Percentiles rank a stretch among this genome's conserved stretches.
These are phyloP conservation scores for Semotilus atromaculatus DNA, from an alignment of 2,797 vertebrate species.

Conservation along the genomic window DNA sequence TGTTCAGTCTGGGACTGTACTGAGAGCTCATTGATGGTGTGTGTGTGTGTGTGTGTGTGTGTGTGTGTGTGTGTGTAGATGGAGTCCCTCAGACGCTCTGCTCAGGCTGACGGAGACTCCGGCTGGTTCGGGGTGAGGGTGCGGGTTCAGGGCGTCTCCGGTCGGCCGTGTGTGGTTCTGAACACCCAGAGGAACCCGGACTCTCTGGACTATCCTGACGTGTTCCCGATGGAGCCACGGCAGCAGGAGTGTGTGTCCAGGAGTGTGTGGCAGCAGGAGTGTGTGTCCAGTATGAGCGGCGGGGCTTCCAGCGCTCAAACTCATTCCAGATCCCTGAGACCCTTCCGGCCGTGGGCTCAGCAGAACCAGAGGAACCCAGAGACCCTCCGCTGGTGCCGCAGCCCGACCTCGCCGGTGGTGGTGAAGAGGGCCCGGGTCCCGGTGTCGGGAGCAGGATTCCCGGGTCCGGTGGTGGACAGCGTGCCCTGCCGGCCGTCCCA, in stretches of 20 bases:
- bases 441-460: slow-evolving; percentile 66
- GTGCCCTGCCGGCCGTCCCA: slow-evolving; percentile 49
- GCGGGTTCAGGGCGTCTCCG: slow-evolving; percentile 90
- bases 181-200: slow-evolving; percentile 80
- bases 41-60: too few relatives aligned
- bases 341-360: slow-evolving; percentile 66
- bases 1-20: slow-evolving; percentile 3
- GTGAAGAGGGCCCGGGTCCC: slow-evolving; percentile 71
- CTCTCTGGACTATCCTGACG: slow-evolving; percentile 62
- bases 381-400: slow-evolving; percentile 73
- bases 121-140: slow-evolving; percentile 90
- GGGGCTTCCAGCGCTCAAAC: slow-evolving; percentile 66
- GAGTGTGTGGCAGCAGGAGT: slow-evolving; percentile 6
- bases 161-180: slow-evolving; percentile 91
- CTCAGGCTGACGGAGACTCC: slow-evolving; percentile 65
- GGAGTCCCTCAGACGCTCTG: slow-evolving; percentile 81
- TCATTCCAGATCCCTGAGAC: slow-evolving; percentile 63
- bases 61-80: slow-evolving; percentile 64
- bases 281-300: slow-evolving; percentile 51
- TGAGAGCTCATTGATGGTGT: slow-evolving; percentile 10
- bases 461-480: slow-evolving; percentile 24
- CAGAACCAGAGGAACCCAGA: slow-evolving; percentile 86
- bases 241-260: slow-evolving; percentile 39
- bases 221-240: slow-evolving; percentile 60
- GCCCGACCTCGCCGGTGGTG: slow-evolving; percentile 44